Conservation (phyloP, 2,113 vertebrate species). For the Oceanodroma tethys region DNA sequence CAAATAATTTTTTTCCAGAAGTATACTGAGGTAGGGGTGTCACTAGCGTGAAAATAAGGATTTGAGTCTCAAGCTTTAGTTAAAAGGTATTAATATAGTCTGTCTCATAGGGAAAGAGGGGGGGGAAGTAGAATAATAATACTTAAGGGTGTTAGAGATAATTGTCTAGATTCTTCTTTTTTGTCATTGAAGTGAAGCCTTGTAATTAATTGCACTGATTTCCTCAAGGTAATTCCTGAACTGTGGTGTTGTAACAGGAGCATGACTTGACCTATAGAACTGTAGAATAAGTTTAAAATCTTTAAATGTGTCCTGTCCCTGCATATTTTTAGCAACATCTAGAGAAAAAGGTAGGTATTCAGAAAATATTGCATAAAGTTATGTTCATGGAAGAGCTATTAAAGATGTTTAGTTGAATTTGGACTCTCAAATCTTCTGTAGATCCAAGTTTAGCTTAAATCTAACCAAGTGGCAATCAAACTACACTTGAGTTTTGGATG, state of each 20-base stretch:
- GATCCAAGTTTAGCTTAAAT: neutral
- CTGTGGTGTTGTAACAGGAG: neutral
- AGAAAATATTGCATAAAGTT: neutral
- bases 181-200: neutral
- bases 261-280: neutral
- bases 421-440: neutral
- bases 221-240: neutral
- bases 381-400: neutral
- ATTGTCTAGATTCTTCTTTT: neutral
- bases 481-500: neutral
- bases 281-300: neutral
- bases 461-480: neutral
- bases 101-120: neutral
- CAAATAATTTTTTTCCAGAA: neutral
- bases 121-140: neutral
- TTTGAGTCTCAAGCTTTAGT: neutral
- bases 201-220: neutral
- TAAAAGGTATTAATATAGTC: neutral
- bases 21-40: neutral
- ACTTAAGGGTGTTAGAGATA: neutral
- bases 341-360: neutral
- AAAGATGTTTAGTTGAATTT: neutral
- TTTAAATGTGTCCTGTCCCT: neutral
- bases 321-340: neutral
- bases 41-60: neutral